phyloP scores from a whole-genome alignment of 1,140 invertebrate genomes.

The Lepidurus couesii region DNA sequence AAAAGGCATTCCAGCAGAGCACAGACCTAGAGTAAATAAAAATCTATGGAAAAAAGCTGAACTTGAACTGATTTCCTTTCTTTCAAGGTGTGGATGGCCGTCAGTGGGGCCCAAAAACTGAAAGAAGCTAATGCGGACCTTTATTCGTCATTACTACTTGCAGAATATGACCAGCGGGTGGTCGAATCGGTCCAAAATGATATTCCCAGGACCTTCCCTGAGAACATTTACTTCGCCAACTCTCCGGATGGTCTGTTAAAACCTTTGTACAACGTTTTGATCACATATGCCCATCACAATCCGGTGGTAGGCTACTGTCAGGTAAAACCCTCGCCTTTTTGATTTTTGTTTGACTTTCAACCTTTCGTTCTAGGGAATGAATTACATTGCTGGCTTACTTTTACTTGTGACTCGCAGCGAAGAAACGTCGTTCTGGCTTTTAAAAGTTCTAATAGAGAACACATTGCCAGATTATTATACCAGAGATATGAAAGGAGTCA shows the following conservation, averaged over 20 bases:
- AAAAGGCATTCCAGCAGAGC: conserved; percentile 73
- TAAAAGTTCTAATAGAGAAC: conserved; percentile 77
- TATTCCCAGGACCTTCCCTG: conserved; percentile 82
- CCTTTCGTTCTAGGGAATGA: conserved; percentile 59
- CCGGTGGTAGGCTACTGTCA: conserved; percentile 84
- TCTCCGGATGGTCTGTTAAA: conserved; percentile 57
- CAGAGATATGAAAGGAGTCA: conserved; percentile 75
- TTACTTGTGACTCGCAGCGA: conserved; percentile 79
- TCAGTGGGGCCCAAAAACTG: conserved; percentile 68
- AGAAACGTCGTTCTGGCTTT: conserved; percentile 83
- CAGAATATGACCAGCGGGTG: conserved; percentile 50
- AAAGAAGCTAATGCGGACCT: conserved; percentile 60
- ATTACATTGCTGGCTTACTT: conserved; percentile 83
- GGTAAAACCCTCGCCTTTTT: conserved; percentile 44
- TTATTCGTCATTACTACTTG: conserved; percentile 63
- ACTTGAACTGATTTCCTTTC: not conserved
- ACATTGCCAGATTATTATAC: conserved; percentile 84
- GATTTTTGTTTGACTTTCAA: conserved; percentile 14
- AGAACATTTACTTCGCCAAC: conserved; percentile 81
- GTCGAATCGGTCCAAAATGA: conserved; percentile 76
- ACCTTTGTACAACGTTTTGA: conserved; percentile 70
- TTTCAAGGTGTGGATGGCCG: conserved; percentile 66
- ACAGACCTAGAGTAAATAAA: conserved; percentile 55
- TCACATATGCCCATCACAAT: conserved; percentile 85
- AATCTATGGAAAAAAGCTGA: not conserved